A percentile compares a stretch with the other conserved stretches of the same genome.
These are phyloP conservation scores for Haliclona indistincta DNA, from an alignment of 37 sponge, comb jelly and placozoan genomes.

Conservation along the genomic window DNA sequence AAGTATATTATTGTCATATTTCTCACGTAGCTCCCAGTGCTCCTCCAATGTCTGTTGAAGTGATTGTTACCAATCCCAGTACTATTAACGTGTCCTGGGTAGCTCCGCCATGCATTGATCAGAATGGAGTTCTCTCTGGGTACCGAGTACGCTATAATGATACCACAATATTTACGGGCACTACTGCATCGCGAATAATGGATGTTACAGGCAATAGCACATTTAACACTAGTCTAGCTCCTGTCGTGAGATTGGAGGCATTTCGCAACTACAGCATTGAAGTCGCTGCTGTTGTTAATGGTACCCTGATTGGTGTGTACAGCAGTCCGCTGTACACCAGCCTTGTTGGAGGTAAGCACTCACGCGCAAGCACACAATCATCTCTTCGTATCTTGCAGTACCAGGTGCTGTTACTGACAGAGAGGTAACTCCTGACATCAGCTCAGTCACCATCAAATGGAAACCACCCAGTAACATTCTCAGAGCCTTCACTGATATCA, in stretches of 20 bases:
- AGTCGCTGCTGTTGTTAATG: conserved; percentile 33
- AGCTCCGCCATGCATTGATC: not conserved
- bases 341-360: conserved; percentile 34
- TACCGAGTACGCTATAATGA: not conserved
- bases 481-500: too few relatives aligned
- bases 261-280: conserved; percentile 22
- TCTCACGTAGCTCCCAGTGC: conserved; percentile 19
- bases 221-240: too few relatives aligned
- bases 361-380: too few relatives aligned
- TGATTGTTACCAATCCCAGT: not conserved
- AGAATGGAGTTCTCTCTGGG: not conserved
- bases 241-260: not conserved
- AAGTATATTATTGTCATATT: not conserved
- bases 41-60: conserved; percentile 21
- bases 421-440: conserved; percentile 40
- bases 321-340: not conserved
- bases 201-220: not conserved
- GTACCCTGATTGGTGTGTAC: conserved; percentile 5
- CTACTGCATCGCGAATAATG: not conserved
- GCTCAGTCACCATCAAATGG: conserved; percentile 24
- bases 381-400: too few relatives aligned
- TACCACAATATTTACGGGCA: not conserved
- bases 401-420: too few relatives aligned
- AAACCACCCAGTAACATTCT: too few relatives aligned
- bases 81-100: conserved; percentile 26